These are phyloP conservation scores for Gorsachius goisagi DNA, from an alignment of 2,113 vertebrate genomes.

Conservation along the genomic window DNA sequence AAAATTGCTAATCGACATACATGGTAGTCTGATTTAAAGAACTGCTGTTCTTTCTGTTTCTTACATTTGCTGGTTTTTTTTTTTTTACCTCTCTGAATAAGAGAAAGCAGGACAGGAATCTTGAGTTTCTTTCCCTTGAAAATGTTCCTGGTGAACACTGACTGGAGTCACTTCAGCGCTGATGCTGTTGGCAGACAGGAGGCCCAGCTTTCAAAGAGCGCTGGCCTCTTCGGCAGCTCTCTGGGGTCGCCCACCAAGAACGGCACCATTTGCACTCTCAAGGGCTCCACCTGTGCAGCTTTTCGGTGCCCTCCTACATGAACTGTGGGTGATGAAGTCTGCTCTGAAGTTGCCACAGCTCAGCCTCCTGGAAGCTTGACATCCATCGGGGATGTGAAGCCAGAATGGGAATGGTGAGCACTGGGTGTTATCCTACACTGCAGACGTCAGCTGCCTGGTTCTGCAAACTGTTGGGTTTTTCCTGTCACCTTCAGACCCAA, in stretches of 20 bases:
- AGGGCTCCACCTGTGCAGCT: not conserved
- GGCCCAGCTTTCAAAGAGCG: not conserved
- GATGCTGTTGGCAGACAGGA: not conserved
- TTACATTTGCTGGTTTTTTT: not conserved
- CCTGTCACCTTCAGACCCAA: not conserved
- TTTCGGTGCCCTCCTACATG: not conserved
- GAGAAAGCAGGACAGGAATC: not conserved
- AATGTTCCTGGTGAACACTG: not conserved
- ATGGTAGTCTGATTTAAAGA: not conserved
- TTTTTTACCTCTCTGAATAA: not conserved
- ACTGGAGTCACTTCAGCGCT: rapidly evolving
- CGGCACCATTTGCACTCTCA: not conserved
- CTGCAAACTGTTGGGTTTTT: not conserved
- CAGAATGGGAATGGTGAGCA: not conserved
- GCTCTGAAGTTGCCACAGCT: not conserved
- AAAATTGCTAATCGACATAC: not conserved
- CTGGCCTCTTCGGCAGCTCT: not conserved
- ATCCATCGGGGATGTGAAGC: not conserved
- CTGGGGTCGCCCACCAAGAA: not conserved
- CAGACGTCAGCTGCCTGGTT: rapidly evolving
- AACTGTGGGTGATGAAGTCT: not conserved
- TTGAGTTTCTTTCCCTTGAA: not conserved
- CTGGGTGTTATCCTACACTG: not conserved
- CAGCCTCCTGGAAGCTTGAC: not conserved
- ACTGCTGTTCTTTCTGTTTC: not conserved